Conservation (phyloP, 2,888 invertebrate genomes). For the Leptinotarsa haldemani region DNA sequence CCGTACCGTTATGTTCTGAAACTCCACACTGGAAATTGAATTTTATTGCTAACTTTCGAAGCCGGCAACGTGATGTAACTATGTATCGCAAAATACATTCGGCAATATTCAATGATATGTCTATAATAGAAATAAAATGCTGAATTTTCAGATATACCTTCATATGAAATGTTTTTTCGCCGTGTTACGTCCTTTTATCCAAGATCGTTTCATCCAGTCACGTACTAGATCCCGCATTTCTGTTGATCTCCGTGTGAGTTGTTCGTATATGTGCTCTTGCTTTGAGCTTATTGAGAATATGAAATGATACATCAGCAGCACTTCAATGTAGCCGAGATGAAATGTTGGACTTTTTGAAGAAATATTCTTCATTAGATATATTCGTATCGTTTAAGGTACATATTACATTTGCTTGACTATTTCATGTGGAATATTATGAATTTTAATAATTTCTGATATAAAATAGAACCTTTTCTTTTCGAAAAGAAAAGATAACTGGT, state of each 20-base stretch:
- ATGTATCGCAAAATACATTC: slow-evolving; percentile 17
- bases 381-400: background rate
- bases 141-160: slow-evolving; percentile 26
- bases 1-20: background rate
- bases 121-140: slow-evolving; percentile 25
- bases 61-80: slow-evolving; percentile 11
- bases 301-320: slow-evolving; percentile 13
- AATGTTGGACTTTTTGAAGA: background rate
- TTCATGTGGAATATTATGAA: too few species aligned
- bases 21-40: slow-evolving; percentile 4
- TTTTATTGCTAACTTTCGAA: slow-evolving; percentile 14
- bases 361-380: background rate
- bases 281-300: slow-evolving; percentile 28
- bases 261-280: slow-evolving; percentile 15
- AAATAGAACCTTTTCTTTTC: too few species aligned
- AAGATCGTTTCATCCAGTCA: slow-evolving; percentile 26
- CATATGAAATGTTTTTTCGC: slow-evolving; percentile 22
- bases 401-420: too few species aligned
- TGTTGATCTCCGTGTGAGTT: slow-evolving; percentile 16
- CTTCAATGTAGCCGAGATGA: background rate
- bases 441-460: too few species aligned
- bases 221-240: slow-evolving; percentile 24
- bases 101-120: slow-evolving; percentile 13
- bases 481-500: too few species aligned
- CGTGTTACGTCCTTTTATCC: slow-evolving; percentile 22